phyloP scores from a whole-genome alignment of 2,888 invertebrate species.

The Hoplodrina blanda region DNA sequence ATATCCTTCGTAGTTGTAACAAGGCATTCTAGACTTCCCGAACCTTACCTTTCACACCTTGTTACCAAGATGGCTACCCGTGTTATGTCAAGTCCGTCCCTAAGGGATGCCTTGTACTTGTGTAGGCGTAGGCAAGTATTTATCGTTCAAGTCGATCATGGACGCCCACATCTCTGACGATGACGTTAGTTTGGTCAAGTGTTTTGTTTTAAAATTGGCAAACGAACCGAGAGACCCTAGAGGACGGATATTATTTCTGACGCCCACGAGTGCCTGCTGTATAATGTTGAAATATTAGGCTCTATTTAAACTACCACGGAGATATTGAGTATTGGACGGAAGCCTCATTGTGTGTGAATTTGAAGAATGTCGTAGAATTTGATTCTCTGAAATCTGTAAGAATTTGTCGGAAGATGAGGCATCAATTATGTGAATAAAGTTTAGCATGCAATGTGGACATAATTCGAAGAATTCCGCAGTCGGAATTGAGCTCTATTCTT shows the following conservation, averaged over 20 bases:
- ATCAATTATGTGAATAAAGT: too few species aligned
- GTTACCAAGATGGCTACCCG: background rate
- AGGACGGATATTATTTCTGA: background rate
- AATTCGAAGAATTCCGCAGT: too few species aligned
- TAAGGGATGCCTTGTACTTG: background rate
- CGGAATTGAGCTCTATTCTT: too few species aligned
- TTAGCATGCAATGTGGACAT: too few species aligned
- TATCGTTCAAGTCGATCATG: background rate
- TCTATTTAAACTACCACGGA: too few species aligned
- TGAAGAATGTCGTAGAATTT: too few species aligned
- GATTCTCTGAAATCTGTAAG: too few species aligned
- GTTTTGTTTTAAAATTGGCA: constrained; percentile 23
- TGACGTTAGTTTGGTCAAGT: background rate
- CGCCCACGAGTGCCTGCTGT: background rate
- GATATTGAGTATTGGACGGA: too few species aligned
- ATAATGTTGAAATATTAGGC: too few species aligned
- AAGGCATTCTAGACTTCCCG: background rate
- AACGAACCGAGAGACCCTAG: background rate
- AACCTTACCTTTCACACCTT: background rate
- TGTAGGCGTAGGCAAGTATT: constrained; percentile 9
- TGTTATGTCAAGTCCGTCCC: background rate
- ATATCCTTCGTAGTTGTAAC: too few species aligned
- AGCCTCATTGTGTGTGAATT: too few species aligned
- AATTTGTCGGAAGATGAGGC: too few species aligned
- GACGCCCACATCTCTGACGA: background rate